Evolutionary conservation across 2,797 vertebrate genomes (phyloP), one percentile per base, ranked within the genome.

Genomic region (Sebastes nivosus): DNA sequence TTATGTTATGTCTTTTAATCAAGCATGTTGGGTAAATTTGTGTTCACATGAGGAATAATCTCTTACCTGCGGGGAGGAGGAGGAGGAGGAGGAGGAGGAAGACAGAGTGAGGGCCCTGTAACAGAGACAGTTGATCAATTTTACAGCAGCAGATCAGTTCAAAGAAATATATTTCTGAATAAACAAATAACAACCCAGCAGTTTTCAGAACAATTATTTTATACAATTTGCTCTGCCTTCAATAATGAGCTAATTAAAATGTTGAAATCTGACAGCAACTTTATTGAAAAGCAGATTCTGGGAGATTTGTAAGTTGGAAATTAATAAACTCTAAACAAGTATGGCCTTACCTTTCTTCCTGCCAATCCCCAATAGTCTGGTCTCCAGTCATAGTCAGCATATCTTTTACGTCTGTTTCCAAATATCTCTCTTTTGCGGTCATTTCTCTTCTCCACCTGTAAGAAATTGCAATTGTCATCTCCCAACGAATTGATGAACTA

Each of bases 301-400:
- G 1, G 29, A 30, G 29, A 30, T 8, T 30, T 20, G 16, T 20
- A 29, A 24, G 1, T 18, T 34, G 52, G 3, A 34, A 30, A n/a
- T 27, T 12, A 52, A n/a, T 14, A 67, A 52, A 30, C 11, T 46
- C 38, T 16, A 46, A 46, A 22, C 3, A 36, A 8, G 2, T 27
- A 4, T 46, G 16, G 5, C 8, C 64, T 67, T 67, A 67, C 64
- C 4, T 2, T 27, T 27, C 0, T 1, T 1, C 25, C 25, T 27
- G 29, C 29, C 6, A 29, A 2, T 29, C 29, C 5, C 27, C 65
- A 50, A 29, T 0, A 25, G n/a, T 18, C 65, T n/a, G 3, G 1
- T 13, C 6, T 30, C 6, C 0, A 4, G 36, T 0, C 2, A 29
- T 1, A 52, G 36, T 14, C 2, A 9, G 1, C 5, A 66, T 5